Percentiles rank a stretch among this genome's conserved stretches.
These are phyloP conservation scores for Micrasema longulum DNA, from an alignment of 1,140 invertebrate genomes.

Conservation along the genomic window DNA sequence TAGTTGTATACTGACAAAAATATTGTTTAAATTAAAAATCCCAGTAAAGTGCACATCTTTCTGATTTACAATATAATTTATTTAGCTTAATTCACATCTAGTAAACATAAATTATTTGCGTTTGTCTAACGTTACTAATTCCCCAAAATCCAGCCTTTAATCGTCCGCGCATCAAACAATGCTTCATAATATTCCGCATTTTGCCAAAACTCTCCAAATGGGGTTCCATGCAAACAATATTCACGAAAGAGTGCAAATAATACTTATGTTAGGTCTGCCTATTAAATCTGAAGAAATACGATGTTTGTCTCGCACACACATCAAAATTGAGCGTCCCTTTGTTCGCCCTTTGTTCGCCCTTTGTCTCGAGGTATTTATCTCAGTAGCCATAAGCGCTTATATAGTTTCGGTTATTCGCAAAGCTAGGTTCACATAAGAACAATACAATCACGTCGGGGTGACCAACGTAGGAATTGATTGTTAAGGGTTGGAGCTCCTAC, in stretches of 20 bases:
- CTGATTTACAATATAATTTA: too few relatives aligned
- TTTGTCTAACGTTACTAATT: not conserved
- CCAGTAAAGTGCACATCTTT: too few relatives aligned
- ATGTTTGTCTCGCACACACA: not conserved
- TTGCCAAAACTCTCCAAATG: not conserved
- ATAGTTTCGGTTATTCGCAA: too few relatives aligned
- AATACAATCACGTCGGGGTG: too few relatives aligned
- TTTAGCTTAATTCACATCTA: too few relatives aligned
- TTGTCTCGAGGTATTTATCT: not conserved
- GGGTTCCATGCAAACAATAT: slow-evolving; percentile 11
- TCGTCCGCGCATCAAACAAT: not conserved
- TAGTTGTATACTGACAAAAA: too few relatives aligned
- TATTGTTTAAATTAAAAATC: too few relatives aligned
- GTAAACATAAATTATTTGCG: too few relatives aligned
- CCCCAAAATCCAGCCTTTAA: not conserved
- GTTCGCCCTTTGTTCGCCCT: not conserved
- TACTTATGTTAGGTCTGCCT: not conserved
- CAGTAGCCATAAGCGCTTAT: too few relatives aligned
- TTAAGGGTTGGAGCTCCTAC: too few relatives aligned
- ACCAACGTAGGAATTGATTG: too few relatives aligned
- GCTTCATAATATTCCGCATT: not conserved
- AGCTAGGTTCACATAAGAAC: too few relatives aligned
- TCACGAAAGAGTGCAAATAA: slow-evolving; percentile 13
- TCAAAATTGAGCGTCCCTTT: slow-evolving; percentile 2
- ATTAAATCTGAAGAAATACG: not conserved